These are phyloP conservation scores for Grallaria varia DNA, from an alignment of 2,113 vertebrate genomes.

Conservation along the genomic window DNA sequence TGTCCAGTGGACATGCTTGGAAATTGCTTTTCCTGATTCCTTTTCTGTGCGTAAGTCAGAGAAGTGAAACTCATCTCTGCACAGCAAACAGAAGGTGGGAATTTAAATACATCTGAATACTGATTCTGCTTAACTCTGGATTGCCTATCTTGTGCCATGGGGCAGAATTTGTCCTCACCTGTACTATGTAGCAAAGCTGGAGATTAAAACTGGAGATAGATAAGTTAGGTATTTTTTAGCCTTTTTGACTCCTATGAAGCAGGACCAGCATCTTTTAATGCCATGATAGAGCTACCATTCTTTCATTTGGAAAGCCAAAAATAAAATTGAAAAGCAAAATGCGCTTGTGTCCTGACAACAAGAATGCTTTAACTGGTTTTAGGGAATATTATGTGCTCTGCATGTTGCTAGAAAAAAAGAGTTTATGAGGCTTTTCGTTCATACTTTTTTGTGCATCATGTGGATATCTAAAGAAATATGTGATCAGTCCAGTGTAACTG, in stretches of 20 bases:
- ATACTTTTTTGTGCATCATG: background rate
- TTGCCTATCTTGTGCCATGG: background rate
- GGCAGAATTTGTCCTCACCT: background rate
- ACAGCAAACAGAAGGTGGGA: background rate
- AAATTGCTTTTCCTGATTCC: background rate
- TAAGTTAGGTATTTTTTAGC: background rate
- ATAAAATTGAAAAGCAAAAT: background rate
- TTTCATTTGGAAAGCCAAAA: background rate
- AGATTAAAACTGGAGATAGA: background rate
- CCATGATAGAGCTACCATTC: background rate
- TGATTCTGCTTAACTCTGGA: background rate
- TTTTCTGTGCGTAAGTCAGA: background rate
- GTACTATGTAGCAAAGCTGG: background rate
- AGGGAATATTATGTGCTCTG: background rate
- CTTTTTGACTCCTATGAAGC: background rate
- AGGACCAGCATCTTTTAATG: background rate
- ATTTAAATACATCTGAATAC: background rate
- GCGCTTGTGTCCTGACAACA: background rate
- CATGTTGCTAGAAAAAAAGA: background rate
- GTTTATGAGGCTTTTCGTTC: background rate
- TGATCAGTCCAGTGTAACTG: background rate
- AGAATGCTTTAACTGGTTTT: background rate
- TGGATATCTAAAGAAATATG: background rate
- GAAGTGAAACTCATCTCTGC: background rate
- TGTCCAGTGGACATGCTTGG: background rate